These are phyloP conservation scores for Pseudochromis fuscus DNA, from an alignment of 2,797 vertebrate genomes.

Conservation along the genomic window DNA sequence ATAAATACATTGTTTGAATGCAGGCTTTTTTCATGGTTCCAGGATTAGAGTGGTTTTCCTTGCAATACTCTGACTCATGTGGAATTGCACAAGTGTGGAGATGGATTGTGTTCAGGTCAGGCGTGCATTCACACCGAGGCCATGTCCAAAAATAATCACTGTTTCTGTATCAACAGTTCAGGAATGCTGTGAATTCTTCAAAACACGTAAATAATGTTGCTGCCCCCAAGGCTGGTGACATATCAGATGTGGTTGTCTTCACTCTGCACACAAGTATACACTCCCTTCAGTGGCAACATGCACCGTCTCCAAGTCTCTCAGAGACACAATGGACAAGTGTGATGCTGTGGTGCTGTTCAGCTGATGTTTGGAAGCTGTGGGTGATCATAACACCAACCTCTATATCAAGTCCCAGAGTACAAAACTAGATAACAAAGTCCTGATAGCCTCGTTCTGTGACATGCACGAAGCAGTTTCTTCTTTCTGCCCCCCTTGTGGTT, in stretches of 20 bases:
- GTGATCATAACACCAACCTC: slow-evolving; percentile 49
- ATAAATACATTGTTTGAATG: slow-evolving; percentile 59
- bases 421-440: slow-evolving; percentile 64
- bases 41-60: slow-evolving; percentile 40
- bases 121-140: slow-evolving; percentile 50
- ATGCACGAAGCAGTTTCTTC: slow-evolving; percentile 45
- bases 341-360: slow-evolving; percentile 17
- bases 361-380: slow-evolving; percentile 36
- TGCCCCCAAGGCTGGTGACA: slow-evolving; percentile 56
- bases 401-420: slow-evolving; percentile 60
- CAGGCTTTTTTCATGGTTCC: slow-evolving; percentile 43
- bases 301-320: slow-evolving; percentile 24
- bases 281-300: slow-evolving; percentile 33
- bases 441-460: slow-evolving; percentile 64
- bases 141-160: slow-evolving; percentile 58
- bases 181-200: slow-evolving; percentile 71
- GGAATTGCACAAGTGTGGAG: slow-evolving; percentile 41
- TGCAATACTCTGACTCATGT: slow-evolving; percentile 25
- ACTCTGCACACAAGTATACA: slow-evolving; percentile 13
- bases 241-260: slow-evolving; percentile 46
- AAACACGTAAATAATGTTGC: slow-evolving; percentile 70
- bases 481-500: slow-evolving; percentile 46
- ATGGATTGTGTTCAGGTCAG: slow-evolving; percentile 63
- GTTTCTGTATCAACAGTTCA: slow-evolving; percentile 58
- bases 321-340: slow-evolving; percentile 36